These are phyloP conservation scores for Alosa alosa DNA, from an alignment of 2,113 vertebrate genomes.

Conservation along the genomic window DNA sequence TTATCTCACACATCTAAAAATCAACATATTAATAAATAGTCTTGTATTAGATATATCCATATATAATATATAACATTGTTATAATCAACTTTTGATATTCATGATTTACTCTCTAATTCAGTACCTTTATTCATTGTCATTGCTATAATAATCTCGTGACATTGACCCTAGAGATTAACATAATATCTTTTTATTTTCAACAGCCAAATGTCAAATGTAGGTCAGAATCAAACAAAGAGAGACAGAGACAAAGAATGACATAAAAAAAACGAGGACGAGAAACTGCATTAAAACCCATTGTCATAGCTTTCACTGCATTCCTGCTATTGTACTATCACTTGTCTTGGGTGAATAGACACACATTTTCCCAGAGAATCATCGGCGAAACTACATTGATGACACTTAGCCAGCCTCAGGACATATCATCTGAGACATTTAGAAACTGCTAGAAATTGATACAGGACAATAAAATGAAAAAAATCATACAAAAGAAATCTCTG, in stretches of 20 bases:
- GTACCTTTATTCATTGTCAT: neutral
- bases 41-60: neutral
- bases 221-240: neutral
- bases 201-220: neutral
- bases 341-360: neutral
- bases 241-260: neutral
- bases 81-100: neutral
- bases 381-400: neutral
- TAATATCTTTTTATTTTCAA: neutral
- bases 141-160: neutral
- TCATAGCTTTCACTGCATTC: neutral
- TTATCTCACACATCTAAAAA: neutral
- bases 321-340: neutral
- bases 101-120: neutral
- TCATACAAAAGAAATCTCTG: neutral
- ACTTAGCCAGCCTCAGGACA: neutral
- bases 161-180: neutral
- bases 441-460: neutral
- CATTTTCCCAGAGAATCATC: neutral
- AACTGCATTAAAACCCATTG: conserved; percentile 7
- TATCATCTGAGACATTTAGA: neutral
- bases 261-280: neutral
- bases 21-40: neutral
- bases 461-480: neutral
- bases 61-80: neutral